Evolutionary conservation across 2,888 invertebrate genomes (phyloP).

Genomic region (Drosophila antonietae): DNA sequence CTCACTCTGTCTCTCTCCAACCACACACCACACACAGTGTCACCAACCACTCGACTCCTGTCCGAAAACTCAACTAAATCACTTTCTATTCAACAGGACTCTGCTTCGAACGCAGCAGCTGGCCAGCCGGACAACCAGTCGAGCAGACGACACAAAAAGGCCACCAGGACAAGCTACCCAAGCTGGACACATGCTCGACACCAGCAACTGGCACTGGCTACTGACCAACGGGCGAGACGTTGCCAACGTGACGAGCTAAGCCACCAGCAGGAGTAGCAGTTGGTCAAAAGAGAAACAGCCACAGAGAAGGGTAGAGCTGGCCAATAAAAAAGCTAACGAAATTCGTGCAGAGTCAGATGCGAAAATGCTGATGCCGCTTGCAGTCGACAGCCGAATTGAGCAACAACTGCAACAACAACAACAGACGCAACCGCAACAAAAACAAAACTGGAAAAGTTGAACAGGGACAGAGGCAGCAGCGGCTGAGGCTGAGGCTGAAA

Average conservation of each 20-base stretch:
- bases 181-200: conserved; percentile 49
- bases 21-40: conserved; percentile 30
- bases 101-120: conserved; percentile 24
- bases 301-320: conserved; percentile 9
- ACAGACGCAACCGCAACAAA: conserved; percentile 54
- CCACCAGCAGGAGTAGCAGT: conserved; percentile 31
- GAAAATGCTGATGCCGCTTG: conserved; percentile 62
- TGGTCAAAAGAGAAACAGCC: conserved; percentile 10
- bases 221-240: conserved; percentile 33
- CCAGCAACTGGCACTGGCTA: conserved; percentile 25
- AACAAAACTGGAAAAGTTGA: conserved; percentile 68
- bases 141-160: conserved; percentile 38
- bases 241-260: conserved; percentile 36
- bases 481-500: conserved; percentile 45
- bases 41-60: conserved; percentile 37
- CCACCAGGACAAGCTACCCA: conserved; percentile 23
- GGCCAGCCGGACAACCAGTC: conserved; percentile 17
- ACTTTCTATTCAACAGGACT: conserved; percentile 74
- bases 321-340: conserved; percentile 66
- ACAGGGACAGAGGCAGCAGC: conserved; percentile 23
- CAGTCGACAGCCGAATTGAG: conserved; percentile 44
- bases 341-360: conserved; percentile 45
- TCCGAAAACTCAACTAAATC: conserved; percentile 67
- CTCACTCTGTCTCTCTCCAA: background rate
- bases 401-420: conserved; percentile 26